Conservation (phyloP, 2,888 invertebrate genomes). For the Timandra comae region DNA sequence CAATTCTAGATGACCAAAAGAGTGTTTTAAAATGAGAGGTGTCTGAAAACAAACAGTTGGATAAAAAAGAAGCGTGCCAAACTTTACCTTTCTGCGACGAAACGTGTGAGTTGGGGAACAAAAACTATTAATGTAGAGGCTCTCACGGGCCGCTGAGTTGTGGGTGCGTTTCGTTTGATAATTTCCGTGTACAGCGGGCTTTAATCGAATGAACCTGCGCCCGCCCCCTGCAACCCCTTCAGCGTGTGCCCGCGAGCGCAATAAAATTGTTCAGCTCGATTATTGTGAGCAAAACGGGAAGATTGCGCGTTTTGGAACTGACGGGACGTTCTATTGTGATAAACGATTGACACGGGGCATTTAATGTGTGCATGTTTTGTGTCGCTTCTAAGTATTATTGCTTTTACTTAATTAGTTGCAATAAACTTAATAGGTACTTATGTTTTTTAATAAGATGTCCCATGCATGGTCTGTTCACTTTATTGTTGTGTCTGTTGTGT, state of each 20-base stretch:
- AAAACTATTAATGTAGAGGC: conserved; percentile 71
- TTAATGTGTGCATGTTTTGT: too few relatives aligned
- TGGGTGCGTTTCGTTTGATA: conserved; percentile 73
- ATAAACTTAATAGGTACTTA: too few relatives aligned
- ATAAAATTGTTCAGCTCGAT: conserved; percentile 59
- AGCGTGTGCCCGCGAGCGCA: conserved; percentile 33
- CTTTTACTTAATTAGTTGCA: too few relatives aligned
- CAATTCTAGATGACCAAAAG: conserved; percentile 29
- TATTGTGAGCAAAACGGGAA: conserved; percentile 36
- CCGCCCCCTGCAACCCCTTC: conserved; percentile 14
- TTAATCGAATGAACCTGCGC: conserved; percentile 66
- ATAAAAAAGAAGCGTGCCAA: conserved; percentile 36
- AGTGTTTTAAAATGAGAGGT: conserved; percentile 40
- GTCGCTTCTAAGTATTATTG: too few relatives aligned
- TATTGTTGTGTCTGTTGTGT: too few relatives aligned
- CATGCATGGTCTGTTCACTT: too few relatives aligned
- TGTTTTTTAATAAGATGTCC: too few relatives aligned
- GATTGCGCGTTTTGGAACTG: conserved; percentile 33
- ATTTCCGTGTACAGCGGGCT: conserved; percentile 68
- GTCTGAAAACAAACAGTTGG: conserved; percentile 42
- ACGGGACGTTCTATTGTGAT: conserved; percentile 23
- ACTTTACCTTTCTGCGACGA: conserved; percentile 52
- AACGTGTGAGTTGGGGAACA: conserved; percentile 57
- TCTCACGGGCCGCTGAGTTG: conserved; percentile 65
- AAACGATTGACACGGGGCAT: conserved; percentile 2